Conservation (phyloP, 2,113 vertebrate genomes). For the Cygnus atratus region DNA sequence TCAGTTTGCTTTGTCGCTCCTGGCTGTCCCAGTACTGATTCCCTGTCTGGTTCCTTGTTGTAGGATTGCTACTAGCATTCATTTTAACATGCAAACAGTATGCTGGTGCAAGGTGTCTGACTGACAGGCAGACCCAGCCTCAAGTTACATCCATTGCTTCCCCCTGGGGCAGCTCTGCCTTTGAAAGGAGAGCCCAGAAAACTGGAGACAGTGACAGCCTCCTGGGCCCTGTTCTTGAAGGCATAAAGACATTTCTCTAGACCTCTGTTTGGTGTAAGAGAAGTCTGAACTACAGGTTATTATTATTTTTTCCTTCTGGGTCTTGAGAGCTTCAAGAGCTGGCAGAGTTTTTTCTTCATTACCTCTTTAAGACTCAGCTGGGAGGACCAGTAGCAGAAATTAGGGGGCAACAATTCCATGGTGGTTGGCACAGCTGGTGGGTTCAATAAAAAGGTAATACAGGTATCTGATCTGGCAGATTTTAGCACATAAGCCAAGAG, state of each 20-base stretch:
- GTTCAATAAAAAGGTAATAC: neutral
- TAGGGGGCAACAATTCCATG: neutral
- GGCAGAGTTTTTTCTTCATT: neutral
- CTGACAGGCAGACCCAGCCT: neutral
- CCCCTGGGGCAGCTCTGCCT: neutral
- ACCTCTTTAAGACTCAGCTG: neutral
- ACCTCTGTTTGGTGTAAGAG: neutral
- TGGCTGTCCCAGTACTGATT: neutral
- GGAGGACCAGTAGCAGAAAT: neutral
- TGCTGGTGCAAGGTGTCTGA: neutral
- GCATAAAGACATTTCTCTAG: neutral
- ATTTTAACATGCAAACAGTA: neutral
- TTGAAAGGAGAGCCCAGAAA: neutral
- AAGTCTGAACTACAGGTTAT: neutral
- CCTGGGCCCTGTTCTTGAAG: neutral
- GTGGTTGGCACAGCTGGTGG: neutral
- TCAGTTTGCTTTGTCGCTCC: neutral
- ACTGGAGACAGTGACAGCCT: neutral
- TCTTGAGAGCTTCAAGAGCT: neutral
- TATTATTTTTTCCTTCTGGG: neutral
- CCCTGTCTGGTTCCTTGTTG: neutral
- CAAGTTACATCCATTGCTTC: neutral
- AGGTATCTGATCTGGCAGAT: neutral
- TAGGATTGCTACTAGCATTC: neutral
- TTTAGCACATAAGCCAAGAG: neutral